Percentiles rank a stretch among this genome's conserved stretches.
These are phyloP conservation scores for Scleropages formosus DNA, from an alignment of 2,797 vertebrate species.

Conservation along the genomic window DNA sequence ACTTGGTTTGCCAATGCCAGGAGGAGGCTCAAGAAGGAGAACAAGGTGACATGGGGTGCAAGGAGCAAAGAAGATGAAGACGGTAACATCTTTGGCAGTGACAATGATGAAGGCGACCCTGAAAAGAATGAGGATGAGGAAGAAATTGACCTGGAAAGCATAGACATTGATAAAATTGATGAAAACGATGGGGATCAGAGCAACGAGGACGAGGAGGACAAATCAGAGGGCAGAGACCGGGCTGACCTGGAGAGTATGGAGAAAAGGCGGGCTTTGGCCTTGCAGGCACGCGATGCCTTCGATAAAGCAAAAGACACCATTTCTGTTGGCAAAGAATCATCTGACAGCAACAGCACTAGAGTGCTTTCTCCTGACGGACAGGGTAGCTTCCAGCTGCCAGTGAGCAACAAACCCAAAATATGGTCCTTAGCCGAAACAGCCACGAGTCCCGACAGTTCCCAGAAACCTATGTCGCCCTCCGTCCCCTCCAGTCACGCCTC, in stretches of 20 bases:
- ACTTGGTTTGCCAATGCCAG: slow-evolving; percentile 92
- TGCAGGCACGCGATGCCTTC: slow-evolving; percentile 78
- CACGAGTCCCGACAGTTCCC: slow-evolving; percentile 87
- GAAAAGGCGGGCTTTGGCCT: slow-evolving; percentile 75
- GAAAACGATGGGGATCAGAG: slow-evolving; percentile 93
- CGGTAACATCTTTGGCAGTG: slow-evolving; percentile 87
- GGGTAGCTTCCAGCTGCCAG: slow-evolving; percentile 79
- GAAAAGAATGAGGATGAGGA: slow-evolving; percentile 96
- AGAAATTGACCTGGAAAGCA: slow-evolving; percentile 96
- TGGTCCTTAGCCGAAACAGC: slow-evolving; percentile 98
- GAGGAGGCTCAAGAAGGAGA: slow-evolving; percentile 88
- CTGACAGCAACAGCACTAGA: slow-evolving; percentile 75
- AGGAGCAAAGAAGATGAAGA: slow-evolving; percentile 92
- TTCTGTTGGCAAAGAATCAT: slow-evolving; percentile 75
- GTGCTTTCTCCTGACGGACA: slow-evolving; percentile 79
- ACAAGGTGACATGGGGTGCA: slow-evolving; percentile 90
- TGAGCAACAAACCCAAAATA: slow-evolving; percentile 94
- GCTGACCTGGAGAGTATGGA: slow-evolving; percentile 68
- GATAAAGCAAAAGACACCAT: slow-evolving; percentile 78
- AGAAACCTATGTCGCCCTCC: slow-evolving; percentile 82
- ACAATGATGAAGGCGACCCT: slow-evolving; percentile 83
- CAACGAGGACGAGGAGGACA: slow-evolving; percentile 94
- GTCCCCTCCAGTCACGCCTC: slow-evolving; percentile 69
- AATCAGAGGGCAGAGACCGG: slow-evolving; percentile 75
- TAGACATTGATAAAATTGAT: slow-evolving; percentile 95